phyloP scores from a whole-genome alignment of 35 echinoderm and acorn worm genomes.

The Amphiura filiformis region DNA sequence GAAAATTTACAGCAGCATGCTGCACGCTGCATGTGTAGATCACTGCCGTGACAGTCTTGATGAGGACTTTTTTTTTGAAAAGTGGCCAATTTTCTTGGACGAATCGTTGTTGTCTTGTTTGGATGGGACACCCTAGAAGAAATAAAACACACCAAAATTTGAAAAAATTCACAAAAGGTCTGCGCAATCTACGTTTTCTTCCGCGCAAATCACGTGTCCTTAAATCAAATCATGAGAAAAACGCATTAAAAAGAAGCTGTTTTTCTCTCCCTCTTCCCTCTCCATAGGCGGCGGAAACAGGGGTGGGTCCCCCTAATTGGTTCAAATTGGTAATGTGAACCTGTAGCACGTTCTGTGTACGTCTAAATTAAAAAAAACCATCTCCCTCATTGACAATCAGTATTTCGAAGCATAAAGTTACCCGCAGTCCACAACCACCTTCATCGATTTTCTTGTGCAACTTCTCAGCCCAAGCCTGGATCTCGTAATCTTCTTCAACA shows the following conservation, averaged over 20 bases:
- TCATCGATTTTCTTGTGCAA: neutral
- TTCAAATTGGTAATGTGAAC: too few relatives aligned
- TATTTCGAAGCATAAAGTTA: too few relatives aligned
- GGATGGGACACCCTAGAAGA: slow-evolving; percentile 28
- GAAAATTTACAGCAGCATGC: slow-evolving; percentile 68
- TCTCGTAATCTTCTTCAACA: slow-evolving; percentile 50
- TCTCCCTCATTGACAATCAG: too few relatives aligned
- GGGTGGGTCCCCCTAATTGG: too few relatives aligned
- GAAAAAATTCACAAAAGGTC: neutral
- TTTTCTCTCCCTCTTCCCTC: neutral
- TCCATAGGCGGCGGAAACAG: too few relatives aligned
- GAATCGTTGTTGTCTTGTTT: neutral
- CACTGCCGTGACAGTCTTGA: slow-evolving; percentile 47
- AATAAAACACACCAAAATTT: neutral
- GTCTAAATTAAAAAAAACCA: too few relatives aligned
- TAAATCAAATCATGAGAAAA: too few relatives aligned
- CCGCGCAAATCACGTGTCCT: too few relatives aligned
- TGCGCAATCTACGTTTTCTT: neutral
- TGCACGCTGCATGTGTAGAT: slow-evolving; percentile 84
- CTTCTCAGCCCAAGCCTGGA: slow-evolving; percentile 58
- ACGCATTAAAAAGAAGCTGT: too few relatives aligned
- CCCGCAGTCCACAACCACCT: slow-evolving; percentile 15
- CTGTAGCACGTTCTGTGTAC: too few relatives aligned
- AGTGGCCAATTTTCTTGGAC: slow-evolving; percentile 39
- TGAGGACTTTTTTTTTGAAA: slow-evolving; percentile 49